Evolutionary conservation across 2,113 vertebrate genomes (phyloP).

Genomic region (Chaetura pelagica): DNA sequence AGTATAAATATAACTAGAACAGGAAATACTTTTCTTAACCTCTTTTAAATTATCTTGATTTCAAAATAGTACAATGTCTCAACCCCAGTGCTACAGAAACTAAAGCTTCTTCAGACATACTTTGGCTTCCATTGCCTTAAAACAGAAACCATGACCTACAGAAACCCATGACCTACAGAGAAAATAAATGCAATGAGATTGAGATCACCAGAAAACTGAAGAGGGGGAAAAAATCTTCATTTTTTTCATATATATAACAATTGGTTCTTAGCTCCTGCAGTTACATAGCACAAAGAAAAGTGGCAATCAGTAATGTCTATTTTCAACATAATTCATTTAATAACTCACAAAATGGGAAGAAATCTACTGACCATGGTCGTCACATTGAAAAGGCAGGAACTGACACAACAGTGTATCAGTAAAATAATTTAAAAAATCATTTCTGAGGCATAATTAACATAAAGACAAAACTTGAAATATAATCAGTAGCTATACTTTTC

Average conservation of each 20-base stretch:
- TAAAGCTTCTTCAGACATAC: neutral
- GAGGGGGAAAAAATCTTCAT: neutral
- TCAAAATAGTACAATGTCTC: neutral
- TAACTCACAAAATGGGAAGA: conserved; percentile 32
- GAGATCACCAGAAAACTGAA: neutral
- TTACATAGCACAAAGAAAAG: neutral
- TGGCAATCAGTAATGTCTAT: conserved; percentile 6
- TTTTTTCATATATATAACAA: neutral
- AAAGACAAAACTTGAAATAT: conserved; percentile 52
- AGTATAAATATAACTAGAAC: neutral
- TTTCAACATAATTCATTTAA: conserved; percentile 44
- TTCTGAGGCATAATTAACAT: conserved; percentile 17
- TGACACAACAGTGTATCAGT: neutral
- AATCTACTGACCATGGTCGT: neutral
- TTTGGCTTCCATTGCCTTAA: neutral
- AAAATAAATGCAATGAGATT: neutral
- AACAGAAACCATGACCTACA: neutral
- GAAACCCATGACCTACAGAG: neutral
- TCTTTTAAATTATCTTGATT: neutral
- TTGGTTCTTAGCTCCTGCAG: neutral
- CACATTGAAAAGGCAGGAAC: neutral
- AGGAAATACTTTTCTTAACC: neutral
- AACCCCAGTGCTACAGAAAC: neutral
- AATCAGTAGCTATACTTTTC: conserved; percentile 60
- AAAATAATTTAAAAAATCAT: neutral